Conservation (phyloP, 1,140 invertebrate genomes). For the Ectropis grisescens region DNA sequence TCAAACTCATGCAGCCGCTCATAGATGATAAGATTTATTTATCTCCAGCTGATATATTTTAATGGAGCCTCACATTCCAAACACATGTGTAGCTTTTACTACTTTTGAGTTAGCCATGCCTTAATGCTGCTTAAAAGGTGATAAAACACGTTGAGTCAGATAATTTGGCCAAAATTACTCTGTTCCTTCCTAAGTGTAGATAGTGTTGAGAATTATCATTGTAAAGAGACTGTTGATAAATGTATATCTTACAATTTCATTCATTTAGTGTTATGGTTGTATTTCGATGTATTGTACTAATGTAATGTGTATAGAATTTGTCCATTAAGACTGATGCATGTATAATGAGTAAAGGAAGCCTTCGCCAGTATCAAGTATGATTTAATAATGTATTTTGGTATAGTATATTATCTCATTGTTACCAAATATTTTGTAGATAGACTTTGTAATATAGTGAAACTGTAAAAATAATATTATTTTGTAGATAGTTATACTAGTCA, state of each 20-base stretch:
- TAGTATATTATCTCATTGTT: conserved; percentile 64
- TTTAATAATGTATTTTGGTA: conserved; percentile 55
- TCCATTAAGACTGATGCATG: conserved; percentile 60
- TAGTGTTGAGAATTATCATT: conserved; percentile 18
- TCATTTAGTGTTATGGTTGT: conserved; percentile 16
- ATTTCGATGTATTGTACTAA: conserved; percentile 17
- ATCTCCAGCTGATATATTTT: conserved; percentile 53
- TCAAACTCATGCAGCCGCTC: conserved; percentile 55
- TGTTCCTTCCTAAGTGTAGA: conserved; percentile 17
- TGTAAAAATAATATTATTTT: conserved; percentile 25
- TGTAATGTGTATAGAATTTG: conserved; percentile 28
- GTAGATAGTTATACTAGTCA: conserved; percentile 56
- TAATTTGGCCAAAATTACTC: conserved; percentile 31
- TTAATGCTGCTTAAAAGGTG: conserved; percentile 39
- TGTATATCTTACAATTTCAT: conserved; percentile 17
- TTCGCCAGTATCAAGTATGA: conserved; percentile 48
- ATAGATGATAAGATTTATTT: conserved; percentile 57
- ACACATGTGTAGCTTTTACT: conserved; percentile 50
- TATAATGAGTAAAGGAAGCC: conserved; percentile 32
- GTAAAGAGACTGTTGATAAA: conserved; percentile 39
- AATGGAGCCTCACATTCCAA: conserved; percentile 64
- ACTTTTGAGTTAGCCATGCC: conserved; percentile 47
- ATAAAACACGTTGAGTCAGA: conserved; percentile 30
- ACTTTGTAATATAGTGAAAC: conserved; percentile 31
- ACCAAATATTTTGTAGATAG: conserved; percentile 66